Base-by-base conservation (phyloP, 2,888 invertebrate species). In the Stenotaenia linearis region DNA sequence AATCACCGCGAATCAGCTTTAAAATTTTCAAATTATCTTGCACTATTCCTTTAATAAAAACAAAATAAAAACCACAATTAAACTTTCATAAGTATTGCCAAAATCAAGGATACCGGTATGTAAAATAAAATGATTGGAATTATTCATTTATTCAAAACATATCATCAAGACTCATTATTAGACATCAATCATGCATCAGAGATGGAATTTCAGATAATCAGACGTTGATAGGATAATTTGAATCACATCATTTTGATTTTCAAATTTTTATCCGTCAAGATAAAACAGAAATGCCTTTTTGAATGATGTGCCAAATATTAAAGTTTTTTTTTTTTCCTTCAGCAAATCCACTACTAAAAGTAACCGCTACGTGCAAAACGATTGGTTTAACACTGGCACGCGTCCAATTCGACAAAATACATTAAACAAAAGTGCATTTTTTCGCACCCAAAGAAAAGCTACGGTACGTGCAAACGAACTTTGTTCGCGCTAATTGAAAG, bases 401-500 rank as follows among this genome's bases (percentile, higher is more conserved):
- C 2, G 7, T n/a, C 50, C 50, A 50, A 50, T 4, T 69, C 28
- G 69, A 69, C n/a, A 15, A 15, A 69, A 69, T 28, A 69, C 69
- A 56, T 56, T 40, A 40, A 40, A 23, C 56, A 56, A 12, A 56
- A 56, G 21, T 56, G n/a, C n/a, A n/a, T n/a, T n/a, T n/a, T n/a
- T n/a, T n/a, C n/a, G n/a, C n/a, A n/a, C n/a, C n/a, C n/a, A n/a
- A n/a, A n/a, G n/a, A n/a, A n/a, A n/a, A n/a, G n/a, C n/a, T n/a
- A n/a, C 18, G 56, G 9, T 56, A 56, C 56, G 69, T 69, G 69
- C 69, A 56, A 40, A 18, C 50, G 50, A 50, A 50, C 28, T 69
- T 69, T 69, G 25, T 69, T 69, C 25, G 25, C 69, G 10, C 25
- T 69, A 69, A 69, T 69, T 69, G 69, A 69, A 69, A 69, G 69